phyloP scores from a whole-genome alignment of 2,113 vertebrate genomes.

The Tragelaphus strepsiceros region DNA sequence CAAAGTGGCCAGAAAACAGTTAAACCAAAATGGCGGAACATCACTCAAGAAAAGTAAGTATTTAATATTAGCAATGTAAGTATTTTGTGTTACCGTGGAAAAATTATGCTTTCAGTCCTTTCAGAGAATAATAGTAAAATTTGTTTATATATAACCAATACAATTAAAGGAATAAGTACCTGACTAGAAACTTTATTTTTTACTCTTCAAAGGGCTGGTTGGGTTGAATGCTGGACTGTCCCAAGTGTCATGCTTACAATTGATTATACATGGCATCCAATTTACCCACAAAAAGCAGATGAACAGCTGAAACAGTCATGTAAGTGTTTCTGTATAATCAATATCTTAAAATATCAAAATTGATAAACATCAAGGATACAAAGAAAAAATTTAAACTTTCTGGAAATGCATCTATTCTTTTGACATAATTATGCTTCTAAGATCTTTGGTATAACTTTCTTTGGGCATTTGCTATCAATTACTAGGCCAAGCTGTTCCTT shows the following conservation, averaged over 20 bases:
- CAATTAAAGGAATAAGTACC: not conserved
- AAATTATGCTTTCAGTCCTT: not conserved
- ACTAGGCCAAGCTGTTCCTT: not conserved
- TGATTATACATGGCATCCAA: slow-evolving; percentile 98
- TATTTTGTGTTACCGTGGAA: not conserved
- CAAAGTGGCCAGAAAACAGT: slow-evolving; percentile 85
- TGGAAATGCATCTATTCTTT: not conserved
- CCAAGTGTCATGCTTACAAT: slow-evolving; percentile 94
- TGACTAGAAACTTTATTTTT: slow-evolving; percentile 38
- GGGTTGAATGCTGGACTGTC: slow-evolving; percentile 98
- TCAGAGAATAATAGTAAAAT: not conserved
- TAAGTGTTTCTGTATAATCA: slow-evolving; percentile 78
- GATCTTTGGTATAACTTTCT: slow-evolving; percentile 22
- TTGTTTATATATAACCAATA: not conserved
- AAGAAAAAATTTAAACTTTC: not conserved
- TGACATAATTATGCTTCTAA: not conserved
- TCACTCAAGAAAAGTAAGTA: slow-evolving; percentile 95
- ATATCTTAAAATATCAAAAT: not conserved
- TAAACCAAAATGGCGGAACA: slow-evolving; percentile 94
- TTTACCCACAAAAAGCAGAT: slow-evolving; percentile 97
- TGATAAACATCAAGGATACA: not conserved
- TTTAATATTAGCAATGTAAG: not conserved
- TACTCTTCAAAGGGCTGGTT: slow-evolving; percentile 86
- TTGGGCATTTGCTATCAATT: not conserved
- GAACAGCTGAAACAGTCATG: slow-evolving; percentile 95